A percentile compares a stretch with the other conserved stretches of the same genome.
phyloP scores from a whole-genome alignment of 2,113 vertebrate genomes.

The Xiphorhynchus elegans region DNA sequence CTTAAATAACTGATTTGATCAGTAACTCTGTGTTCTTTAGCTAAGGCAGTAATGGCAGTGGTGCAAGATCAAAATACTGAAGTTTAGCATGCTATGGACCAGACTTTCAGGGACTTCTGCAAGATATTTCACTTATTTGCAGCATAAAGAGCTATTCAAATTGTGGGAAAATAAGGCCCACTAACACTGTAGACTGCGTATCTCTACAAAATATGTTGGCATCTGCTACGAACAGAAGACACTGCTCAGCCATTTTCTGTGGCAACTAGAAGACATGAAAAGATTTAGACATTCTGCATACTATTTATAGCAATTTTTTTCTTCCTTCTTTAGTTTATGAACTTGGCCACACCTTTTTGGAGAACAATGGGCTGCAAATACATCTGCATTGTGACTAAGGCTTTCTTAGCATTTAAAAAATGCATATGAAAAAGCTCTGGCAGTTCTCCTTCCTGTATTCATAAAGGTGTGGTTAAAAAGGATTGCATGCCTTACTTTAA shows the following conservation, averaged over 20 bases:
- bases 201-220: neutral
- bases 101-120: neutral
- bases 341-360: conserved; percentile 40
- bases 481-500: neutral
- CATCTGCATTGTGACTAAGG: neutral
- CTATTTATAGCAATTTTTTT: neutral
- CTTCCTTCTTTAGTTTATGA: conserved; percentile 33
- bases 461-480: conserved; percentile 17
- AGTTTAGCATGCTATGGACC: neutral
- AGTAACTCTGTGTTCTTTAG: neutral
- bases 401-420: conserved; percentile 30
- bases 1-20: neutral
- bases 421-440: neutral
- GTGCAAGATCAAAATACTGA: neutral
- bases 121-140: neutral
- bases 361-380: conserved; percentile 9
- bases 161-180: neutral
- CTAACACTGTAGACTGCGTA: neutral
- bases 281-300: neutral
- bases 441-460: neutral
- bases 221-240: neutral
- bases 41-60: neutral
- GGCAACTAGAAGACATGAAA: neutral
- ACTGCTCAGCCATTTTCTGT: neutral
- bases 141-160: neutral